Percentiles rank a stretch among this genome's conserved stretches.
These are phyloP conservation scores for Enteromius trimaculatus DNA, from an alignment of 2,797 vertebrate genomes.

Conservation along the genomic window DNA sequence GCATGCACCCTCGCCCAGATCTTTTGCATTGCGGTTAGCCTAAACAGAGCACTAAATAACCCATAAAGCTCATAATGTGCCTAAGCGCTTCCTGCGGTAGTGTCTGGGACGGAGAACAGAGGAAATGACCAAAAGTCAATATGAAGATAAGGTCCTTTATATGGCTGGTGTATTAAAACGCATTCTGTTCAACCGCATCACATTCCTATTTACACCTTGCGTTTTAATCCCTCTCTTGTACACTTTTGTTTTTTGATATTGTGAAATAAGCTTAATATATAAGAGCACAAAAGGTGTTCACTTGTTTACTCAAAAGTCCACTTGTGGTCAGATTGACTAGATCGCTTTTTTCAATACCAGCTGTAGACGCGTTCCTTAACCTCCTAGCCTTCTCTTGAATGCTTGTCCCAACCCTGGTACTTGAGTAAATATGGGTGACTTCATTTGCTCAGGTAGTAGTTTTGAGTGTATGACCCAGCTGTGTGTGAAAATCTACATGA, in stretches of 20 bases:
- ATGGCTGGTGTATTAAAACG: not conserved
- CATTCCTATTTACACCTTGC: not conserved
- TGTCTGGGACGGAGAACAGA: not conserved
- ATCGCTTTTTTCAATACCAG: no score
- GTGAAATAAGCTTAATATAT: not conserved
- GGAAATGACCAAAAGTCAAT: constrained; percentile 3
- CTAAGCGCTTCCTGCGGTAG: not conserved
- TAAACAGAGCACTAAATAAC: not conserved
- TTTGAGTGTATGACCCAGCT: not conserved
- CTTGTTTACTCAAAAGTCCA: no score
- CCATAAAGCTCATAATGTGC: constrained; percentile 32
- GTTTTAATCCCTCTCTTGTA: not conserved
- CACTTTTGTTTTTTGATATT: not conserved
- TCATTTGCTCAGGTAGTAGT: not conserved
- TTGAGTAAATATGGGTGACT: not conserved
- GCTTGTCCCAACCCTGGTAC: not conserved
- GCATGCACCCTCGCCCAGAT: not conserved
- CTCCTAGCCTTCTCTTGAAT: not conserved
- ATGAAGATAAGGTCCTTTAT: not conserved
- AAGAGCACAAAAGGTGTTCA: not conserved
- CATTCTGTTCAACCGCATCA: not conserved
- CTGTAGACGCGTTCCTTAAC: not conserved
- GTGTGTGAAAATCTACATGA: constrained; percentile 28
- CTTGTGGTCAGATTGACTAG: not conserved
- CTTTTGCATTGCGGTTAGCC: constrained; percentile 15